These are phyloP conservation scores for Acanthaster planci DNA, from an alignment of 35 echinoderm and acorn worm species.

Conservation along the genomic window DNA sequence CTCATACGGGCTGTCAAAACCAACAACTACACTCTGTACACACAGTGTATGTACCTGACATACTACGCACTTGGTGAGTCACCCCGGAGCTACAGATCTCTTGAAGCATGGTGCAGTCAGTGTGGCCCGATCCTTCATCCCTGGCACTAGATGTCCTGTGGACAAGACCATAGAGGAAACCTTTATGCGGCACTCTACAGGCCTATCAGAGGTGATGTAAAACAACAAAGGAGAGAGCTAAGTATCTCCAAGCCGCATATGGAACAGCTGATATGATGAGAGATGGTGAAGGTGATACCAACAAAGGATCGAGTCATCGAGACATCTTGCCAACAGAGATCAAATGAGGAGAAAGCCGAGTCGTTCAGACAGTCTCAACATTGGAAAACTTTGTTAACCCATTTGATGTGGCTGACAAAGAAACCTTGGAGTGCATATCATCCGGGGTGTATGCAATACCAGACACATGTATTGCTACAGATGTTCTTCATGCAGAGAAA, in stretches of 20 bases:
- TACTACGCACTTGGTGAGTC: constrained; percentile 34
- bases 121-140: constrained; percentile 64
- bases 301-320: too few relatives aligned
- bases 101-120: constrained; percentile 39
- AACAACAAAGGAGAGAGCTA: constrained; percentile 42
- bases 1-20: constrained; percentile 52
- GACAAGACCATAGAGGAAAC: constrained; percentile 90
- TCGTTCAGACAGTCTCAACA: constrained; percentile 5
- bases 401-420: constrained; percentile 40
- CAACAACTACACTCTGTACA: constrained; percentile 46
- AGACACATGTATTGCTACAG: constrained; percentile 27
- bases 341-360: too few relatives aligned
- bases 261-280: constrained; percentile 45
- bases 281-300: too few relatives aligned
- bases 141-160: constrained; percentile 70
- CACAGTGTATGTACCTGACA: constrained; percentile 35
- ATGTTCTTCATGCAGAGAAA: constrained; percentile 45
- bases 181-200: constrained; percentile 69
- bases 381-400: constrained; percentile 52
- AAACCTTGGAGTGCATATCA: constrained; percentile 1
- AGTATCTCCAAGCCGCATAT: constrained; percentile 38
- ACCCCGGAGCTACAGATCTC: constrained; percentile 58
- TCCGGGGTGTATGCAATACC: constrained; percentile 28
- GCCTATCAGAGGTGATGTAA: constrained; percentile 65
- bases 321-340: too few relatives aligned